These are phyloP conservation scores for Aphyosemion australe DNA, from an alignment of 2,113 vertebrate genomes.

Conservation along the genomic window DNA sequence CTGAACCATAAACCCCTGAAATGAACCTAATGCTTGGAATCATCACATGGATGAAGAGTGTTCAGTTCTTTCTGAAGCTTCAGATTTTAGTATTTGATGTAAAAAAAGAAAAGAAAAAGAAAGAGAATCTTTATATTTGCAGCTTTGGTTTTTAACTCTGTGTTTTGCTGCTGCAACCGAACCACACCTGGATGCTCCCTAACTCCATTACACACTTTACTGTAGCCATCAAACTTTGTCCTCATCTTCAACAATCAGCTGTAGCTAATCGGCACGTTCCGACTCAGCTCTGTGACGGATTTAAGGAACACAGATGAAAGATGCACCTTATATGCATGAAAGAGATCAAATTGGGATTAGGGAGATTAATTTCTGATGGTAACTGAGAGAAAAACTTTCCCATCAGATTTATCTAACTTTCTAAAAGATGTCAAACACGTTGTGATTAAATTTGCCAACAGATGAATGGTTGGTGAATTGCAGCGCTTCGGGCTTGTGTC, in stretches of 20 bases:
- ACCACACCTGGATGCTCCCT: background rate
- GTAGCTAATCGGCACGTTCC: slow-evolving; percentile 50
- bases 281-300: slow-evolving; percentile 50
- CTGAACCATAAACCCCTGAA: background rate
- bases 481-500: slow-evolving; percentile 69
- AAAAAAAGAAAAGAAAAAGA: background rate
- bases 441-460: slow-evolving; percentile 77
- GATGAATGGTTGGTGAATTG: slow-evolving; percentile 75
- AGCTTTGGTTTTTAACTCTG: slow-evolving; percentile 30
- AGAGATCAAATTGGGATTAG: slow-evolving; percentile 81
- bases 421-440: slow-evolving; percentile 72
- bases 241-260: slow-evolving; percentile 52
- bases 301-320: slow-evolving; percentile 76
- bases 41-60: slow-evolving; percentile 1
- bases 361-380: slow-evolving; percentile 79
- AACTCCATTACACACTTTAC: slow-evolving; percentile 13
- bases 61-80: background rate
- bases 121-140: background rate
- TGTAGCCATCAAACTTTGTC: slow-evolving; percentile 9
- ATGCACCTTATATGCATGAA: slow-evolving; percentile 73
- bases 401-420: slow-evolving; percentile 78
- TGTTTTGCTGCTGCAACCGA: slow-evolving; percentile 29
- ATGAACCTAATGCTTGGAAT: background rate
- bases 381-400: slow-evolving; percentile 79
- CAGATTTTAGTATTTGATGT: background rate